A percentile compares a stretch with the other conserved stretches of the same genome.
phyloP scores from a whole-genome alignment of 2,113 vertebrate species.

The Lamprotornis superbus region DNA sequence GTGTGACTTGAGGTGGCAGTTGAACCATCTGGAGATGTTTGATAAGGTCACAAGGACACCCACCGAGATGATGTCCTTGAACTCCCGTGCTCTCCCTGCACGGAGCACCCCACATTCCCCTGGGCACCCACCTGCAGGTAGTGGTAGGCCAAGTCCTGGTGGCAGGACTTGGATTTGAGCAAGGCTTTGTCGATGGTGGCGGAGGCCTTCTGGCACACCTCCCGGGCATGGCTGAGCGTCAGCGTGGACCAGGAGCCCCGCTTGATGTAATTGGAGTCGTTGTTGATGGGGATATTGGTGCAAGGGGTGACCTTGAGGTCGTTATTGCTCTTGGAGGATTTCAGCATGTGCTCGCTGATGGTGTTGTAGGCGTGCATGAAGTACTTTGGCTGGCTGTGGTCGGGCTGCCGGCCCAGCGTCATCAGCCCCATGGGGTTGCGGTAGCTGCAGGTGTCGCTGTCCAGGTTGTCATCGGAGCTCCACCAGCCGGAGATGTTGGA shows the following conservation, averaged over 20 bases:
- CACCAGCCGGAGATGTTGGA: constrained; percentile 98
- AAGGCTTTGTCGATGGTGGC: constrained; percentile 94
- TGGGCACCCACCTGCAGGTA: constrained; percentile 87
- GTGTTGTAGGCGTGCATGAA: constrained; percentile 96
- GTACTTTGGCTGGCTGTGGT: constrained; percentile 84
- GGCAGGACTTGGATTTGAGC: constrained; percentile 97
- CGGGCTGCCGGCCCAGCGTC: constrained; percentile 84
- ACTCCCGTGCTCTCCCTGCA: background rate
- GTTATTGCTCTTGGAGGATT: constrained; percentile 92
- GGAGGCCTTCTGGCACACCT: constrained; percentile 91
- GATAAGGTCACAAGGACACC: fast-evolving
- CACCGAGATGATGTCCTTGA: background rate
- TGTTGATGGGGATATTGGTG: constrained; percentile 75
- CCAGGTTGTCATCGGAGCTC: constrained; percentile 95
- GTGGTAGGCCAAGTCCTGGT: constrained; percentile 93
- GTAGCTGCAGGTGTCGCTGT: constrained; percentile 86
- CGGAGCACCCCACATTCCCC: fast-evolving
- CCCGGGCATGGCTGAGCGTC: constrained; percentile 91
- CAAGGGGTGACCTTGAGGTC: constrained; percentile 76
- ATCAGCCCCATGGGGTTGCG: constrained; percentile 90
- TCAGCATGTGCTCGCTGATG: constrained; percentile 92
- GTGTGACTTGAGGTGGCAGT: background rate
- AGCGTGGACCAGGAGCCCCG: constrained; percentile 94
- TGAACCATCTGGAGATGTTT: background rate
- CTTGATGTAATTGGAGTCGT: constrained; percentile 88